A percentile compares a stretch with the other conserved stretches of the same genome.
phyloP scores from a whole-genome alignment of 2,797 vertebrate species.

The Sebastes aleutianus region DNA sequence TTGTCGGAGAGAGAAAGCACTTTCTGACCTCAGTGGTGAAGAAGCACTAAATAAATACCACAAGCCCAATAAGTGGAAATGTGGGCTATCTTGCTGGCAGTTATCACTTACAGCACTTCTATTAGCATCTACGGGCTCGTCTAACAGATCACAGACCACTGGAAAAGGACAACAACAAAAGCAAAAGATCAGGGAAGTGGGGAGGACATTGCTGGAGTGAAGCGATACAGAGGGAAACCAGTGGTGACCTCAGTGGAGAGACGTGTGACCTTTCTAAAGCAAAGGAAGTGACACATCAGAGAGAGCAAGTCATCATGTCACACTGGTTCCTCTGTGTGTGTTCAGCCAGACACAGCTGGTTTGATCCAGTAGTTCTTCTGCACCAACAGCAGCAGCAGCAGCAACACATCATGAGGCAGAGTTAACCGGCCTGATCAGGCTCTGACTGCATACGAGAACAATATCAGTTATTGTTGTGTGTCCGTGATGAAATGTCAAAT shows the following conservation, averaged over 20 bases:
- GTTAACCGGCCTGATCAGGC: constrained; percentile 28
- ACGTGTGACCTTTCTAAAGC: constrained; percentile 45
- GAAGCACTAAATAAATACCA: constrained; percentile 20
- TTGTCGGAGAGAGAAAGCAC: neutral
- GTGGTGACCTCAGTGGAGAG: constrained; percentile 30
- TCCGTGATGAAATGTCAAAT: constrained; percentile 58
- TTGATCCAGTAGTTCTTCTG: constrained; percentile 45
- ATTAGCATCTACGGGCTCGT: neutral
- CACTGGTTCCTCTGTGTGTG: constrained; percentile 48
- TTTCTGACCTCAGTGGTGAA: constrained; percentile 9
- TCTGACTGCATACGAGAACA: constrained; percentile 48
- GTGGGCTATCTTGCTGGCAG: neutral
- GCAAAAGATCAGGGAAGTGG: neutral
- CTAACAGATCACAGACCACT: neutral
- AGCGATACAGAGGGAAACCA: neutral
- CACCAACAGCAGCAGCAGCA: constrained; percentile 3
- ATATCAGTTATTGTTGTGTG: constrained; percentile 57
- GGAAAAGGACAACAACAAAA: neutral
- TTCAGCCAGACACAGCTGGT: constrained; percentile 54
- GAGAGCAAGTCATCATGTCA: constrained; percentile 37
- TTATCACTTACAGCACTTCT: constrained; percentile 5
- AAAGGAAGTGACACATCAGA: constrained; percentile 63
- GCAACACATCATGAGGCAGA: constrained; percentile 25
- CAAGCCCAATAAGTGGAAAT: constrained; percentile 28
- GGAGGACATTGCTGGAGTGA: neutral